A percentile compares a stretch with the other conserved stretches of the same genome.
These are phyloP conservation scores for Odontomachus brunneus DNA, from an alignment of 1,140 invertebrate genomes.

Conservation along the genomic window DNA sequence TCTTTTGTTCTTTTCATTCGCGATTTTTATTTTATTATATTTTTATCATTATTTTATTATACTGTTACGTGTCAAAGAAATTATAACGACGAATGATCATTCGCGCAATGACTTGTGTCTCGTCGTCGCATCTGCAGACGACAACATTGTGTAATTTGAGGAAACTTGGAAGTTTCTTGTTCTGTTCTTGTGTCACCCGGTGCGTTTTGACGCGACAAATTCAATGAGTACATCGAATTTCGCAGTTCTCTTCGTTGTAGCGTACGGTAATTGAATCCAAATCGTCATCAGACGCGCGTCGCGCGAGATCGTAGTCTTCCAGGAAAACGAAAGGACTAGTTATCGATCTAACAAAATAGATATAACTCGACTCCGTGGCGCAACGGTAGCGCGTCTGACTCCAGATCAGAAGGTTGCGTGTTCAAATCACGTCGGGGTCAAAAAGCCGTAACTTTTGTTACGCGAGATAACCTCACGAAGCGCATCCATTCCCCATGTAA, in stretches of 20 bases:
- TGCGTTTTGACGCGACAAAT: not conserved
- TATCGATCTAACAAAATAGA: not conserved
- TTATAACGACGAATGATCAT: too few relatives aligned
- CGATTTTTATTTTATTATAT: too few relatives aligned
- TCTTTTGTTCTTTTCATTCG: too few relatives aligned
- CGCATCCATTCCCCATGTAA: not conserved
- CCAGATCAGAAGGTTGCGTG: conserved; percentile 99
- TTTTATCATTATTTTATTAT: too few relatives aligned
- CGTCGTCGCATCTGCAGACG: too few relatives aligned
- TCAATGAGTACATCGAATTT: not conserved
- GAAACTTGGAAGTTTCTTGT: too few relatives aligned
- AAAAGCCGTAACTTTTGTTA: not conserved
- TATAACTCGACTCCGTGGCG: conserved; percentile 92
- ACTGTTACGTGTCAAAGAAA: too few relatives aligned
- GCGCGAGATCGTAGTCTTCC: not conserved
- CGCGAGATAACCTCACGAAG: not conserved
- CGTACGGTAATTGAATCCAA: not conserved
- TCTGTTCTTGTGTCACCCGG: too few relatives aligned
- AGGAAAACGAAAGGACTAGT: not conserved
- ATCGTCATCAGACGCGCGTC: not conserved
- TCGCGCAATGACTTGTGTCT: too few relatives aligned
- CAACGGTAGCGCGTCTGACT: conserved; percentile 99
- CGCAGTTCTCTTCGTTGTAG: too few relatives aligned
- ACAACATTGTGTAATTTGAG: too few relatives aligned
- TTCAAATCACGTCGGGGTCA: conserved; percentile 99